Base-by-base conservation (phyloP, 2,797 vertebrate species). In the Heterohyrax brucei region DNA sequence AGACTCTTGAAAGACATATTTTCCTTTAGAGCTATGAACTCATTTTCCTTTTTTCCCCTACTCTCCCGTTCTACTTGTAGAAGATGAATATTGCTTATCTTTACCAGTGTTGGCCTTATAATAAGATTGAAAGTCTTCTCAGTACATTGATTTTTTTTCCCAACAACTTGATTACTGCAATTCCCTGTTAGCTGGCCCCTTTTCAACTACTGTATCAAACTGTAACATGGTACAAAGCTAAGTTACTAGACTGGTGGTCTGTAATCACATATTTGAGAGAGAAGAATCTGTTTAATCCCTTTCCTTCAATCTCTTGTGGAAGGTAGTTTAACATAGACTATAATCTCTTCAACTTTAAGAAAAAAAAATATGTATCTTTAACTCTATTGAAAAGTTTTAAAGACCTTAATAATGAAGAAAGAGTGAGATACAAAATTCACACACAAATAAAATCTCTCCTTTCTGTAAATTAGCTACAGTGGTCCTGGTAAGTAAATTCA, bases 71-170 rank as follows among this genome's bases (percentile, higher is more conserved):
- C 28, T 46, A 30, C 89, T 72, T 79, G 44, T 13, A 79, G 53
- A 61, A 64, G 90, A 92, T 56, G 50, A 53, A n/a, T 39, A 75
- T 61, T 78, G 76, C 61, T 68, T 89, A 46, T 83, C 68, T 97
- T 97, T 87, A 78, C 19, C 92, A 78, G 78, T 77, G 78, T 97
- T 97, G 87, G 3, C 96, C 96, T 98, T 89, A 82, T 64, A 96
- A 93, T 94, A 97, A 96, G 79, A 96, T 87, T 94, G 92, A 97
- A 98, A 96, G 70, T 95, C 96, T 98, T 70, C 66, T 94, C 80
- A 61, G 81, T 70, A 72, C 92, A 97, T 96, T 88, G 97, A 98
- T 98, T 96, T 95, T 61, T n/a, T 26, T 85, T 80, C 30, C 33
- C 79, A 97, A 87, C 83, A 97, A 97, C 22, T 1, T 95, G 94